phyloP scores from a whole-genome alignment of 2,888 invertebrate genomes.

The Brachynemurus nebulosus region DNA sequence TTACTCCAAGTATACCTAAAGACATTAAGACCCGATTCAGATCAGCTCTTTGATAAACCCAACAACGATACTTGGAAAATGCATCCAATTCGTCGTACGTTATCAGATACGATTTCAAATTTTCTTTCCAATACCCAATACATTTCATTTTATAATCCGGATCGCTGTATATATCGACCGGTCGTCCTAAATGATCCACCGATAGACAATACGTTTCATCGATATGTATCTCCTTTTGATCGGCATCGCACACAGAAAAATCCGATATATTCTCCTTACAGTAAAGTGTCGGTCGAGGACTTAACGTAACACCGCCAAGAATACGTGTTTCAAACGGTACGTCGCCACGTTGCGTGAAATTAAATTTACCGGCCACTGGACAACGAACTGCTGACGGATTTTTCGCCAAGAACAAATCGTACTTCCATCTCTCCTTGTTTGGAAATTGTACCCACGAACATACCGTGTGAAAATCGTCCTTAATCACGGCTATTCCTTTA shows the following conservation, averaged over 20 bases:
- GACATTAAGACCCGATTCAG: conserved; percentile 75
- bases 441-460: conserved; percentile 91
- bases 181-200: conserved; percentile 90
- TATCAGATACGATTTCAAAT: conserved; percentile 88
- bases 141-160: conserved; percentile 95
- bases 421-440: conserved; percentile 74
- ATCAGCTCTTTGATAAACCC: conserved; percentile 95
- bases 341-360: conserved; percentile 84
- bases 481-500: conserved; percentile 76
- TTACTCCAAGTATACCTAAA: no score
- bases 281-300: conserved; percentile 82
- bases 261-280: conserved; percentile 92
- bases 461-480: conserved; percentile 80
- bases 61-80: conserved; percentile 88
- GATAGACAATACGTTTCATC: conserved; percentile 93
- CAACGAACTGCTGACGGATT: conserved; percentile 86
- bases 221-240: conserved; percentile 85
- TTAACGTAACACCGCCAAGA: conserved; percentile 86
- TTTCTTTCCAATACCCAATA: conserved; percentile 96
- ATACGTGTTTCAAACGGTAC: conserved; percentile 85
- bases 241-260: conserved; percentile 88
- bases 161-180: conserved; percentile 91
- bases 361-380: conserved; percentile 93
- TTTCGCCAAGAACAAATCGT: conserved; percentile 71
- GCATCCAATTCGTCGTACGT: conserved; percentile 95